Base-by-base conservation (phyloP, 2,797 vertebrate species). In the Ctenopoma kingsleyae region DNA sequence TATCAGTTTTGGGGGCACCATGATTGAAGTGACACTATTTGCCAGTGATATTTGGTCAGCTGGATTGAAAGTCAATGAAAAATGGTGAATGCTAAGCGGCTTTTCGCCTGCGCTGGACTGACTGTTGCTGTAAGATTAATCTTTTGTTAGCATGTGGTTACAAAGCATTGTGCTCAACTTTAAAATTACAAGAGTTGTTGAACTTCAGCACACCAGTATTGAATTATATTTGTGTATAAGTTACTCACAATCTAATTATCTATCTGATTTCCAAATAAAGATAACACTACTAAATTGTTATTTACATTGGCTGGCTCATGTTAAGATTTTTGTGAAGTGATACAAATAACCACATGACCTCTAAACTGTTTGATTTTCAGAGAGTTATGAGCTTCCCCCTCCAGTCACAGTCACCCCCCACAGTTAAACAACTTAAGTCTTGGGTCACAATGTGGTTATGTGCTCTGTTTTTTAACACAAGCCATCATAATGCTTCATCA, bases 1-100 rank as follows among this genome's bases (percentile, higher is more conserved):
- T 86, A 89, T 91, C 87, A 84, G 84, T 85, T 88, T 89, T 87
- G 65, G 56, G 82, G 83, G 56, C 76, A 68, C 63, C 3, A 44
- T 88, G 87, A 92, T 91, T 87, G 85, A 86, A 90, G 80, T 81
- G 85, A 86, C 84, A 83, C 81, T 82, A 81, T 91, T 87, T 87
- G 77, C 80, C 46, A 49, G 71, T 74, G 71, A 85, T 86, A 87
- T 89, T 90, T 88, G 86, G 78, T 90, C 83, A 84, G 80, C 48
- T 60, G 64, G 66, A 89, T 82, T 81, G 76, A 62, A 73, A 66
- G 71, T 76, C 83, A 80, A 80, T 63, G 74, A 76, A 78, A 87
- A 87, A 87, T 81, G 68, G 56, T 46, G 30, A 71, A 66, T 38
- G 46, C 48, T 27, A 55, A 67, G 64, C 44, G 50, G 40, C 44